Conservation (phyloP, 1,140 invertebrate genomes). For the Aphis craccivora region DNA sequence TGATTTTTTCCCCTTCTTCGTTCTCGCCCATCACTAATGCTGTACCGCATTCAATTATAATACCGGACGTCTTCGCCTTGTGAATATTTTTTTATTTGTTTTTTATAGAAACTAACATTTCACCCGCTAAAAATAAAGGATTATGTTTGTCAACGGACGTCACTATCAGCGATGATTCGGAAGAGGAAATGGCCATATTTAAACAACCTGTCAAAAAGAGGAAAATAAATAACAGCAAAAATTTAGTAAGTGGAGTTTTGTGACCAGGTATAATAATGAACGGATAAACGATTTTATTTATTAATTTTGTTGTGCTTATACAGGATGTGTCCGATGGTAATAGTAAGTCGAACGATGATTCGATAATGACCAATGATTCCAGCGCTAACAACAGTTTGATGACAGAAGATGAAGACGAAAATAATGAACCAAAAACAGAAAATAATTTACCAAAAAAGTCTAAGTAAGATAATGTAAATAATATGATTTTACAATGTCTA, state of each 20-base stretch:
- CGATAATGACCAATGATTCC: constrained; percentile 32
- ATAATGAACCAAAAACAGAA: neutral
- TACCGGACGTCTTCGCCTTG: constrained; percentile 28
- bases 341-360: constrained; percentile 6
- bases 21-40: neutral
- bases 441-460: constrained; percentile 31
- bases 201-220: constrained; percentile 47
- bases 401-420: constrained; percentile 42
- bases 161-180: constrained; percentile 29
- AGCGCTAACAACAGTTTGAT: constrained; percentile 43
- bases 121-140: neutral
- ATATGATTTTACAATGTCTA: neutral
- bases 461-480: neutral
- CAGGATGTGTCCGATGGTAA: neutral
- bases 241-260: neutral
- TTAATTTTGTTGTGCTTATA: neutral
- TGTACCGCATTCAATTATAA: neutral
- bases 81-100: neutral
- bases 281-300: neutral
- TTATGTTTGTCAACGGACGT: neutral
- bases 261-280: neutral
- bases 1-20: neutral
- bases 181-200: constrained; percentile 47
- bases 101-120: neutral
- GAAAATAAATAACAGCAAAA: neutral